These are phyloP conservation scores for Rhingia rostrata DNA, from an alignment of 2,888 invertebrate genomes.

Conservation along the genomic window DNA sequence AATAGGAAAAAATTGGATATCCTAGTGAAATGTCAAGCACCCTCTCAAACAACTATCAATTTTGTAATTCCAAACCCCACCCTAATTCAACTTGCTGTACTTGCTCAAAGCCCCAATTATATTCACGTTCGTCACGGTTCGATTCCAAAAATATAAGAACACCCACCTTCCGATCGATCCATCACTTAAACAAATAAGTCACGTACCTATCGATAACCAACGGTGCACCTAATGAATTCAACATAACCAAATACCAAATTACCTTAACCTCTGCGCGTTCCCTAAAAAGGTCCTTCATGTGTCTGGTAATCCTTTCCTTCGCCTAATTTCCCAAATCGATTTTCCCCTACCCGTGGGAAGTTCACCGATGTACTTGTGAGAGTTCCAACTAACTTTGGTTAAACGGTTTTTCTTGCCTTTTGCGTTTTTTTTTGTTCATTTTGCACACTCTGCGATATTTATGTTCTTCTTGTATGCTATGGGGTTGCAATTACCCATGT, in stretches of 20 bases:
- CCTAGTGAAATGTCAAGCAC: too few species aligned
- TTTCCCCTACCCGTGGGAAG: conserved; percentile 58
- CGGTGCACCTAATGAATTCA: conserved; percentile 44
- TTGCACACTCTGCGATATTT: conserved; percentile 26
- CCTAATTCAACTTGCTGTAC: too few species aligned
- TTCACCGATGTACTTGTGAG: conserved; percentile 4
- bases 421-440: neutral
- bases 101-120: too few species aligned
- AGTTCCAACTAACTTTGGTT: neutral
- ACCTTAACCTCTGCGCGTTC: neutral
- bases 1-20: too few species aligned
- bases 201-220: conserved; percentile 58
- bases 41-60: too few species aligned
- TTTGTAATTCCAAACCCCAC: too few species aligned
- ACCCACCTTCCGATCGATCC: conserved; percentile 2
- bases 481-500: conserved; percentile 11
- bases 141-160: neutral
- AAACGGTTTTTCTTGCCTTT: neutral
- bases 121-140: neutral
- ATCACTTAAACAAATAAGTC: conserved; percentile 55
- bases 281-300: conserved; percentile 21
- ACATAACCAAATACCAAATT: conserved; percentile 32
- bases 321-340: conserved; percentile 69
- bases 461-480: neutral
- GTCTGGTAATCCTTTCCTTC: conserved; percentile 59